Evolutionary conservation across 2,888 invertebrate species (phyloP).

Genomic region (Synergus umbraculus): DNA sequence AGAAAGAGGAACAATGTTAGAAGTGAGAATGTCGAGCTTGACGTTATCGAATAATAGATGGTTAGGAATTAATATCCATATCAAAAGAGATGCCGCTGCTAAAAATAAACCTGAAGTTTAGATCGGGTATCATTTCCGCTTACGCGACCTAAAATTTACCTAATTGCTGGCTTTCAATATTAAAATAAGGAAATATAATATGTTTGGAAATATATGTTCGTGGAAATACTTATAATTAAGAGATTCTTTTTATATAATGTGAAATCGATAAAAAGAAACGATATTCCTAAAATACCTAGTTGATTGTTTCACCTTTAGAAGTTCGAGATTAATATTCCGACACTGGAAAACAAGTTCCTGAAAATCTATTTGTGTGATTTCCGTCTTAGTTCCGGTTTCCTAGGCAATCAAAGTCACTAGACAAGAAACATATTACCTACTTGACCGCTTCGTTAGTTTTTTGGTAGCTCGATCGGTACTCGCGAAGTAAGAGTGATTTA

Average conservation of each 20-base stretch:
- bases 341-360: not conserved
- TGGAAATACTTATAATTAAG: too few species aligned
- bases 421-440: not conserved
- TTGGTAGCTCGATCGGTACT: not conserved
- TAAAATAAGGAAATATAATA: not conserved
- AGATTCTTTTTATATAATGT: too few species aligned
- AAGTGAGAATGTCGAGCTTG: not conserved
- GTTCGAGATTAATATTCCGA: not conserved
- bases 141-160: not conserved
- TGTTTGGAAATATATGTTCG: too few species aligned
- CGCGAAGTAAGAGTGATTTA: conserved; percentile 4
- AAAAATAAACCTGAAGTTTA: not conserved
- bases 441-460: not conserved
- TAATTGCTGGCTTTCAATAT: conserved; percentile 8
- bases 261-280: too few species aligned
- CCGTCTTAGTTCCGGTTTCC: conserved; percentile 12
- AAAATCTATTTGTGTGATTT: not conserved
- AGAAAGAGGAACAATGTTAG: not conserved
- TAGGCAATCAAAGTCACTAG: not conserved
- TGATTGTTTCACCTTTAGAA: not conserved
- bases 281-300: too few species aligned
- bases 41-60: not conserved
- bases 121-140: not conserved
- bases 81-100: not conserved
- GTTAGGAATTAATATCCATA: conserved; percentile 7